Evolutionary conservation across 2,888 invertebrate species (phyloP), one percentile per base, ranked within the genome.

Genomic region (Choristoneura rosaceana): DNA sequence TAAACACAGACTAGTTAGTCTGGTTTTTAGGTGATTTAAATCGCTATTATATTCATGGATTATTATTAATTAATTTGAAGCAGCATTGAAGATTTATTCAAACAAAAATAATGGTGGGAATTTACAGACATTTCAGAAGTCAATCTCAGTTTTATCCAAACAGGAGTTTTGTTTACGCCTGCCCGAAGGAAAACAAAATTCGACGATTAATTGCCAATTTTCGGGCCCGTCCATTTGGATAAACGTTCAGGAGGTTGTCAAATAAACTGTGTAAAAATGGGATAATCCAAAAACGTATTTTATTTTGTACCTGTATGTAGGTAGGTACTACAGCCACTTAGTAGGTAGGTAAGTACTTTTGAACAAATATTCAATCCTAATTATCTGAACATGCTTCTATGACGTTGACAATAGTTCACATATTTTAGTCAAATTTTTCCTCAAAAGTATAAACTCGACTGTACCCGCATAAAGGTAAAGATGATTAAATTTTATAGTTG

Each of bases 121-220:
- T 15, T 50, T 25, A 3, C 38, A 64, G 47, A 50, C 50, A n/a
- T 47, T n/a, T 8, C 9, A 52, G 25, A 66, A 61, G 66, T 66
- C 25, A 41, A 8, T 14, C 14, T 14, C 14, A 17, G 25, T 34
- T 15, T 33, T 60, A 45, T 15, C 43, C 43, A 45, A 67, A 58
- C 58, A 58, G n/a, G 45, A 71, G 5, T 58, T 58, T 62, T 61
- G 62, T 67, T 71, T 47, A 58, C 34, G n/a, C 8, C 12, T 45
- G 34, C 38, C 52, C 8, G 43, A 45, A 58, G 34, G 38, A 45
- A 67, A 67, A 71, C 58, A 61, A 52, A 61, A 60, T 70, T 41
- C 47, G n/a, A 33, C 41, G 43, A 52, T 70, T 34, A 55, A 66
- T 66, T 61, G 70, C 17, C 33, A 45, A 45, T 66, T 62, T 55